Evolutionary conservation across 1,140 invertebrate species (phyloP).

Genomic region (Drosophila hydei): DNA sequence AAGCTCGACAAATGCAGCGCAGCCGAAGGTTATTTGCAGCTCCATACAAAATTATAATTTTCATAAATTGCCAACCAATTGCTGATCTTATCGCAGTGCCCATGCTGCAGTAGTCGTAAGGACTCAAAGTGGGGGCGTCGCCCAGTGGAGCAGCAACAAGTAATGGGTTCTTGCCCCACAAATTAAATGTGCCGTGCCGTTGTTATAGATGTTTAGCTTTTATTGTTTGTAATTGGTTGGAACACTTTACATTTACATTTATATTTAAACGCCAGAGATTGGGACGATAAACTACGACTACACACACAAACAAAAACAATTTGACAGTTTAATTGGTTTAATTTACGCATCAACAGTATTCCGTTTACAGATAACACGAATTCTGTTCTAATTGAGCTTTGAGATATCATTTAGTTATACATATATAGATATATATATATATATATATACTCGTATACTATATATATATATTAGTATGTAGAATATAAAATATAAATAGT

Average conservation of each 20-base stretch:
- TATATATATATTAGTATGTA: constrained; percentile 16
- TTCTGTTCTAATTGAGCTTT: constrained; percentile 28
- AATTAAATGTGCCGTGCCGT: neutral
- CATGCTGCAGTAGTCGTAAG: constrained; percentile 17
- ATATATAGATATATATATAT: constrained; percentile 4
- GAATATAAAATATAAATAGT: constrained; percentile 75
- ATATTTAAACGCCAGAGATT: constrained; percentile 72
- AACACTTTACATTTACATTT: constrained; percentile 79
- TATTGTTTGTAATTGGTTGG: constrained; percentile 76
- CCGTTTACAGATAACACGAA: constrained; percentile 22
- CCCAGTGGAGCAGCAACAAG: constrained; percentile 20
- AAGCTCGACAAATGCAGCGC: constrained; percentile 25
- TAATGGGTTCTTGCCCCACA: neutral
- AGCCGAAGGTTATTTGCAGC: constrained; percentile 28
- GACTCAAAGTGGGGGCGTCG: constrained; percentile 8
- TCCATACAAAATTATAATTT: constrained; percentile 53
- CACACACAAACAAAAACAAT: constrained; percentile 76
- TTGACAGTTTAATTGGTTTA: constrained; percentile 76
- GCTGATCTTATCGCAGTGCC: constrained; percentile 54
- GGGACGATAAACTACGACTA: constrained; percentile 76
- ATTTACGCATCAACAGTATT: constrained; percentile 49
- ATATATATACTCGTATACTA: constrained; percentile 10
- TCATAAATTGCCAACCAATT: constrained; percentile 61
- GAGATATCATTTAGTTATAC: constrained; percentile 14
- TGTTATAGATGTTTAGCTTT: constrained; percentile 70